phyloP scores from a whole-genome alignment of 2,888 invertebrate species.

The Capitulum mitella region DNA sequence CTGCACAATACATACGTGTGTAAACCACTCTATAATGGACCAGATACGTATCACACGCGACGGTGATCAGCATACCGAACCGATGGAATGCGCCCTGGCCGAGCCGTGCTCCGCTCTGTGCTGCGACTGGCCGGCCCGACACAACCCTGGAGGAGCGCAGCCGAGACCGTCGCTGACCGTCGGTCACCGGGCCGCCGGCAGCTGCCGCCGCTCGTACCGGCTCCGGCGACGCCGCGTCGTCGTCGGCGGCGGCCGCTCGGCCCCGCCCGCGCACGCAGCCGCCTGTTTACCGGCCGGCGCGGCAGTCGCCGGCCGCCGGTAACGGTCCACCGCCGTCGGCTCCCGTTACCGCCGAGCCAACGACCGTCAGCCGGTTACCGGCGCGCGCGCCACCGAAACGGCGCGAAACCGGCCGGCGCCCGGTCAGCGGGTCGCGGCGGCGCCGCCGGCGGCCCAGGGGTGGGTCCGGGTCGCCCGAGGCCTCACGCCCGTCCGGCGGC shows the following conservation, averaged over 20 bases:
- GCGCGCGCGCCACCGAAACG: background rate
- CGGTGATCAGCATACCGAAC: too few species aligned
- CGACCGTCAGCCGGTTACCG: background rate
- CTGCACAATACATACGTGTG: too few species aligned
- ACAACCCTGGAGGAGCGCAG: too few species aligned
- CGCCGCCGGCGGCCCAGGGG: background rate
- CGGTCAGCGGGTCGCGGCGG: background rate
- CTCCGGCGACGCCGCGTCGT: background rate
- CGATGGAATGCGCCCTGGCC: too few species aligned
- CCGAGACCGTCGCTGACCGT: background rate
- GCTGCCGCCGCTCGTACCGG: background rate
- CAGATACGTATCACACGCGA: too few species aligned
- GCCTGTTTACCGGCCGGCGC: background rate
- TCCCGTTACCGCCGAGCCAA: slow-evolving; percentile 2
- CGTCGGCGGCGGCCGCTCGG: too few species aligned
- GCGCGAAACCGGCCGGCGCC: slow-evolving; percentile 1
- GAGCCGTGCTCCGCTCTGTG: too few species aligned
- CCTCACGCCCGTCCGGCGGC: too few species aligned
- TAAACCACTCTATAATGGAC: too few species aligned
- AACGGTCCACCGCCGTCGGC: background rate
- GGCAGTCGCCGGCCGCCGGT: background rate
- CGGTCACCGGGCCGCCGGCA: too few species aligned
- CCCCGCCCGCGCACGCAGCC: slow-evolving; percentile 5
- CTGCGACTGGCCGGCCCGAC: too few species aligned
- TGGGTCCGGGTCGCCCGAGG: background rate